Conservation (phyloP, 2,113 vertebrate genomes). For the Cygnus atratus region DNA sequence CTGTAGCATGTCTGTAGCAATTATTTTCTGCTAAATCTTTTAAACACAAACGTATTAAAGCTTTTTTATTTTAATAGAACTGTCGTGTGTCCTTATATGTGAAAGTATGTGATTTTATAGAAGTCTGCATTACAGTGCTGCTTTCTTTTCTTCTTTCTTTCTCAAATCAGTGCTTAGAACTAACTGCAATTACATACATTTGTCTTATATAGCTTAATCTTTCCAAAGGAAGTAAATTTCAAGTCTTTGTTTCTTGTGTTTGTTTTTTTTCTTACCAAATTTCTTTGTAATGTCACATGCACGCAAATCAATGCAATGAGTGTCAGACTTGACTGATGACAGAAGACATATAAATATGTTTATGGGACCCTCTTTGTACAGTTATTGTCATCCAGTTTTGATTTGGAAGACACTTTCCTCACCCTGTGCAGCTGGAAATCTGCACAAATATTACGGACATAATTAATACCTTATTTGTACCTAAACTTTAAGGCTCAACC, state of each 20-base stretch:
- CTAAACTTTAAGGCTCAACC: not conserved
- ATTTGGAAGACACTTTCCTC: not conserved
- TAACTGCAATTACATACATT: not conserved
- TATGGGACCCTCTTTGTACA: not conserved
- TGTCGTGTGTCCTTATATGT: not conserved
- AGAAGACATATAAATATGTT: not conserved
- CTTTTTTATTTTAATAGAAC: slow-evolving; percentile 81
- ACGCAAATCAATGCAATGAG: not conserved
- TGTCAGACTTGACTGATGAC: not conserved
- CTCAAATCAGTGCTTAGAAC: not conserved
- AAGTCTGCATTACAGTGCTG: fast-evolving
- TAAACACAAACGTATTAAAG: slow-evolving; percentile 75
- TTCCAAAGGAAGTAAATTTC: not conserved
- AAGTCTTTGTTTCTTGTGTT: not conserved
- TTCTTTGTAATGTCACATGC: not conserved
- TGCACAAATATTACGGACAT: not conserved
- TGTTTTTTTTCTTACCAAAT: not conserved
- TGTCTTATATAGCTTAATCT: not conserved
- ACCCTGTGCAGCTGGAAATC: not conserved
- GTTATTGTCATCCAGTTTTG: not conserved
- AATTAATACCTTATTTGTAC: not conserved
- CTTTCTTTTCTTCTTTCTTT: not conserved
- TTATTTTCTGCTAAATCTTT: slow-evolving; percentile 66
- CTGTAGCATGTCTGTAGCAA: slow-evolving; percentile 70
- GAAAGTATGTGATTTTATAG: not conserved